These are phyloP conservation scores for Acanthurus tractus DNA, from an alignment of 2,797 vertebrate species.

Conservation along the genomic window DNA sequence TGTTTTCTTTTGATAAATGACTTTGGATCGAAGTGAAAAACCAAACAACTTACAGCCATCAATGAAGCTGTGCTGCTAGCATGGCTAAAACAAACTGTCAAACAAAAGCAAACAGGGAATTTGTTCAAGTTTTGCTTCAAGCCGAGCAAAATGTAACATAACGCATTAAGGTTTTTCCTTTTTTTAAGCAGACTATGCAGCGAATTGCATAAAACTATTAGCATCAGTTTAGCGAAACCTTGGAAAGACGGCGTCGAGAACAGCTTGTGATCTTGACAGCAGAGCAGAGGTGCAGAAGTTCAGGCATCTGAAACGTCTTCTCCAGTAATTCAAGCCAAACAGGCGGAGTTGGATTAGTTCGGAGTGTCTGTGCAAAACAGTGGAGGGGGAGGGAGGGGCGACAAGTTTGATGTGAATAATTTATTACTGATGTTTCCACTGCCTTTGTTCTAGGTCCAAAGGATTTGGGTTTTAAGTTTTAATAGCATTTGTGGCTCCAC, in stretches of 20 bases:
- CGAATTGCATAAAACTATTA: slow-evolving; percentile 5
- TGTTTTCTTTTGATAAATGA: too few species aligned
- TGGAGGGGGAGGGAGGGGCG: slow-evolving; percentile 65
- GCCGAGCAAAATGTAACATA: slow-evolving; percentile 2
- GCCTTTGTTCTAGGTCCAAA: slow-evolving; percentile 86
- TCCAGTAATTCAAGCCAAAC: slow-evolving; percentile 44
- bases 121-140: slow-evolving; percentile 6
- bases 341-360: slow-evolving; percentile 70
- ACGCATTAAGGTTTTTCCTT: background rate
- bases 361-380: slow-evolving; percentile 74
- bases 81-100: background rate
- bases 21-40: too few species aligned
- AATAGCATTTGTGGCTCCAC: slow-evolving; percentile 82
- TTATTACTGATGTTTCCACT: slow-evolving; percentile 82
- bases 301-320: slow-evolving; percentile 49
- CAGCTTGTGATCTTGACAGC: slow-evolving; percentile 31
- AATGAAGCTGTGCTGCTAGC: background rate
- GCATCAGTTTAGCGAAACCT: slow-evolving; percentile 5
- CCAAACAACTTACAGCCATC: background rate
- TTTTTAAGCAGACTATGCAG: background rate
- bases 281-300: slow-evolving; percentile 44
- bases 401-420: slow-evolving; percentile 86
- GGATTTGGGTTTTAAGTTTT: slow-evolving; percentile 82
- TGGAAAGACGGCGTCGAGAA: background rate
- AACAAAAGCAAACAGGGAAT: background rate